Base-by-base conservation (phyloP, 2,797 vertebrate genomes). In the Ptychadena robeensis region DNA sequence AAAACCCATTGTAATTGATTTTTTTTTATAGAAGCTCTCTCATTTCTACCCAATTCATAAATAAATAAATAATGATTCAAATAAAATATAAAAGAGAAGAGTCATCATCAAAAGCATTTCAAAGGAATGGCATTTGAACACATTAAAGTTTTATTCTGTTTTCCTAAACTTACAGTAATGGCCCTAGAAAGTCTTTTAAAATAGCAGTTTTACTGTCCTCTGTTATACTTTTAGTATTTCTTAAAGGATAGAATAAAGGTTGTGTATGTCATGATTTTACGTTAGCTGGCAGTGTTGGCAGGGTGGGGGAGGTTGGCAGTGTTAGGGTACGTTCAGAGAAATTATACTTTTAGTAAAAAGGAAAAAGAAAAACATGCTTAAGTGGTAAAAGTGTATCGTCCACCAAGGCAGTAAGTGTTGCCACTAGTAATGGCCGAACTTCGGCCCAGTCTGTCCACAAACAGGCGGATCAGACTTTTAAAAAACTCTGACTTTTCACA, bases 41-140 rank as follows among this genome's bases (percentile, higher is more conserved):
- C 15, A 34, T 11, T 15, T 32, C 2, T 75, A 18, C 34, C 14
- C n/a, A 64, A 30, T 64, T 63, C 34, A 64, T 61, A 35, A 63
- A 75, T 75, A 75, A 61, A 75, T 75, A 75, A 61, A 63, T 38
- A 75, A 64, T 53, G 70, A 73, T 73, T 63, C 6, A 37, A 75
- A 75, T 75, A 11, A 38, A 75, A 75, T 75, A 75, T 63, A 75
- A 75, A 75, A 75, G 28, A 53, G 53, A 64, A 63, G 7, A 75
- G 59, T 37, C 11, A 40, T 75, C 73, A 75, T 75, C 73, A 73
- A 75, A 75, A 64, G 57, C 57, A 35, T 75, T 63, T 59, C 40
- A 75, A 75, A 75, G 73, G 25, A 35, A 37, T 38, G 31, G 59
- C 11, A 75, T 75, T 75, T 75, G n/a, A 75, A 40, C 30, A 64